Evolutionary conservation across 1,140 invertebrate species (phyloP).

Genomic region (Pseudachorutes palmiensis): DNA sequence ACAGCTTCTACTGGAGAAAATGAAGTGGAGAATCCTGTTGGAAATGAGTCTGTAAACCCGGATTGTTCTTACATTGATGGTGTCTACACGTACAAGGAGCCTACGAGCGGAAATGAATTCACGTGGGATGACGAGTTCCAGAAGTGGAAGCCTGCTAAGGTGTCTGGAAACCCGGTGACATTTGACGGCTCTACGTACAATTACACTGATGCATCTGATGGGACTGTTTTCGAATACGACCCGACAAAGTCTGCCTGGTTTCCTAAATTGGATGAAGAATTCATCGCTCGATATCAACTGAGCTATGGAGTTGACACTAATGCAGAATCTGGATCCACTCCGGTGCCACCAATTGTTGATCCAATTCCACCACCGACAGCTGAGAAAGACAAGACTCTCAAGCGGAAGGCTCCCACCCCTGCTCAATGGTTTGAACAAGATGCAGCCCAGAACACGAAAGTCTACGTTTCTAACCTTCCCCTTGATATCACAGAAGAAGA

Average conservation of each 20-base stretch:
- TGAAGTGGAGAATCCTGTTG: not conserved
- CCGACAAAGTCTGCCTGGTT: slow-evolving; percentile 84
- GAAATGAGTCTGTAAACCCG: slow-evolving; percentile 20
- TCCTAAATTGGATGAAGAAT: slow-evolving; percentile 87
- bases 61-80: slow-evolving; percentile 32
- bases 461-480: slow-evolving; percentile 92
- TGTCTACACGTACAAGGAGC: slow-evolving; percentile 36
- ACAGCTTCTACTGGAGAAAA: not conserved
- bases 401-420: slow-evolving; percentile 39
- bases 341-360: too few relatives aligned
- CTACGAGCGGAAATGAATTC: slow-evolving; percentile 24
- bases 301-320: slow-evolving; percentile 76
- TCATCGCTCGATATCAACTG: slow-evolving; percentile 91
- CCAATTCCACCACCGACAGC: too few relatives aligned
- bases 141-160: slow-evolving; percentile 8
- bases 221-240: slow-evolving; percentile 85
- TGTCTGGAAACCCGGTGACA: slow-evolving; percentile 3
- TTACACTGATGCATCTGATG: slow-evolving; percentile 72
- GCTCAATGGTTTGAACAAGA: slow-evolving; percentile 87
- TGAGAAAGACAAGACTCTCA: slow-evolving; percentile 39
- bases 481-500: slow-evolving; percentile 79
- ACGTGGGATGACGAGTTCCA: slow-evolving; percentile 28
- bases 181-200: slow-evolving; percentile 52
- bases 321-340: slow-evolving; percentile 12
- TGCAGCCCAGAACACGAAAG: slow-evolving; percentile 88